phyloP scores from a whole-genome alignment of 2,113 vertebrate species.

The Sciurus niger region DNA sequence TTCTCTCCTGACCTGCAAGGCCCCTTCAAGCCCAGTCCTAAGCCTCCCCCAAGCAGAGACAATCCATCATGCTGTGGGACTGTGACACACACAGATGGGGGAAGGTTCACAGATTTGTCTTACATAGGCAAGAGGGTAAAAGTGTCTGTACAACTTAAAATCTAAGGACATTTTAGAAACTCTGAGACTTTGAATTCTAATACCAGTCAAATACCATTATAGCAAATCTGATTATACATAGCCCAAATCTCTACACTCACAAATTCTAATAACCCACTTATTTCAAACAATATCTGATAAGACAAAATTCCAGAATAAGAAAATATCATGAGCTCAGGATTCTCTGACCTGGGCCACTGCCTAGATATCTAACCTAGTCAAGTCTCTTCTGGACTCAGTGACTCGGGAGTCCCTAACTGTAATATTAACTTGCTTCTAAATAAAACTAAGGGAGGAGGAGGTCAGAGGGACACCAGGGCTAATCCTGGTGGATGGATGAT shows the following conservation, averaged over 20 bases:
- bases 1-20: conserved; percentile 82
- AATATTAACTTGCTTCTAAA: conserved; percentile 65
- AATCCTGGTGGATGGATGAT: conserved; percentile 70
- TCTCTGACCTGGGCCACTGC: conserved; percentile 33
- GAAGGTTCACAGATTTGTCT: conserved; percentile 82
- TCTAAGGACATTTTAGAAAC: conserved; percentile 70
- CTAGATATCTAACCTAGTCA: conserved; percentile 52
- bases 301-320: conserved; percentile 56
- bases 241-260: conserved; percentile 46
- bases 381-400: conserved; percentile 21
- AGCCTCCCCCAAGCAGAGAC: conserved; percentile 83
- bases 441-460: conserved; percentile 54
- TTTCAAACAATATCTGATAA: conserved; percentile 64
- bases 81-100: conserved; percentile 85
- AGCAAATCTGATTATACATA: conserved; percentile 57
- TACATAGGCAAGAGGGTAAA: conserved; percentile 75
- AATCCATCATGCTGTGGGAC: conserved; percentile 84
- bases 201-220: conserved; percentile 62
- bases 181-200: conserved; percentile 66
- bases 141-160: conserved; percentile 77
- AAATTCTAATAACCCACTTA: conserved; percentile 73
- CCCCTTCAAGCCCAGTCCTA: conserved; percentile 77
- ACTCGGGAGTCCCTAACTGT: conserved; percentile 58
- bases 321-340: conserved; percentile 27
- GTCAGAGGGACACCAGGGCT: conserved; percentile 60